Conservation (phyloP, 2,113 vertebrate genomes). For the Cichladusa arquata region DNA sequence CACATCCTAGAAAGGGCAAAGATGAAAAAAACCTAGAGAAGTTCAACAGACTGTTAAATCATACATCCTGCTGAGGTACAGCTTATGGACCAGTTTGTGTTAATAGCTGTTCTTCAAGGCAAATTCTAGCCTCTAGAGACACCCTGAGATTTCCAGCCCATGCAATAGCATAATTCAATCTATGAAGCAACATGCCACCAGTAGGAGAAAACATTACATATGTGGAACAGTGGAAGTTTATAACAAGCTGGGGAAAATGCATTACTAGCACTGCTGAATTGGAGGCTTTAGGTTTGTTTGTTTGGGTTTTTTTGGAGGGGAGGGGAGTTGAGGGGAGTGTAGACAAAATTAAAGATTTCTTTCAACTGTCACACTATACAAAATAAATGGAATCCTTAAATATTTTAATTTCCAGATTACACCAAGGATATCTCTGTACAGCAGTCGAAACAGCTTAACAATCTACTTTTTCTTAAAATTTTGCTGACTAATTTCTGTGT, state of each 20-base stretch:
- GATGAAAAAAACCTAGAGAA: not conserved
- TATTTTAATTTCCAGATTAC: constrained; percentile 1
- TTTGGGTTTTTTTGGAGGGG: too few species aligned
- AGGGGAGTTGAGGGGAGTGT: not conserved
- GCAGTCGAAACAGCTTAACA: not conserved
- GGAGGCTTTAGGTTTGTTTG: not conserved
- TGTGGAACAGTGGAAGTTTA: not conserved
- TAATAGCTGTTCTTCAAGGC: not conserved
- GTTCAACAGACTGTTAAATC: not conserved
- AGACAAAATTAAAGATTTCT: not conserved
- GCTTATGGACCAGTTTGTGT: not conserved
- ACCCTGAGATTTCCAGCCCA: not conserved
- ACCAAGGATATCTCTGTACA: not conserved
- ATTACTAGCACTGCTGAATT: not conserved
- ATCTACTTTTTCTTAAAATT: not conserved
- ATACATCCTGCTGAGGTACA: not conserved
- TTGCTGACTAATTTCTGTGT: not conserved
- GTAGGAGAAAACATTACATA: not conserved
- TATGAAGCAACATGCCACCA: not conserved
- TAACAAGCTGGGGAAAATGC: constrained; percentile 6
- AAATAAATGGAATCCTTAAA: not conserved
- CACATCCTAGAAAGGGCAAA: not conserved
- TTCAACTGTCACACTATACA: not conserved
- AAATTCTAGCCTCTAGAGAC: not conserved
- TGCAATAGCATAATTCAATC: not conserved